A percentile compares a stretch with the other conserved stretches of the same genome.
Evolutionary conservation across 1,140 invertebrate genomes (phyloP).

Genomic region (Tetranychus urticae): DNA sequence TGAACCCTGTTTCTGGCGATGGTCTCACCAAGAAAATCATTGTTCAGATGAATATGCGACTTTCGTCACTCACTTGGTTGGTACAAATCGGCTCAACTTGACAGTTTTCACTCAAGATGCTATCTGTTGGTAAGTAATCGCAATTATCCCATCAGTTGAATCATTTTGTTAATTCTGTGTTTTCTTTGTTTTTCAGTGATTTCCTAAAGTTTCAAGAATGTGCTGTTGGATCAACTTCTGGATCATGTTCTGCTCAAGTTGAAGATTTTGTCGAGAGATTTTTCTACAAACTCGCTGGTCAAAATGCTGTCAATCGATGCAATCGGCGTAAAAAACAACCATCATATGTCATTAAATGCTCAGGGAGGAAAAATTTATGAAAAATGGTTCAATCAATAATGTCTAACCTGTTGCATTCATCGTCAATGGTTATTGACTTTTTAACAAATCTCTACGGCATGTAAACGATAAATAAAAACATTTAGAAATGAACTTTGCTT

Average conservation of each 20-base stretch:
- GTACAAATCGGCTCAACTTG: background rate
- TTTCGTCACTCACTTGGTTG: background rate
- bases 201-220: background rate
- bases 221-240: background rate
- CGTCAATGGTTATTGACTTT: no score
- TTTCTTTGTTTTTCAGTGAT: background rate
- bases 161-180: background rate
- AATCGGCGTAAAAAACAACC: no score
- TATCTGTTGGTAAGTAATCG: background rate
- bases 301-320: background rate
- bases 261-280: background rate
- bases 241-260: background rate
- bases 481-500: no score
- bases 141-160: no score
- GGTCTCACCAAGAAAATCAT: background rate
- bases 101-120: background rate
- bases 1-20: background rate
- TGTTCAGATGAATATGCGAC: background rate
- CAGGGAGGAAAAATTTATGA: no score
- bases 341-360: no score
- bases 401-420: no score
- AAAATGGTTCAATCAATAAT: no score
- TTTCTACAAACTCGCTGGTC: background rate
- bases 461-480: no score
- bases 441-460: no score